Evolutionary conservation across 1,140 invertebrate genomes (phyloP).

Genomic region (Stegodyphus mimosarum): DNA sequence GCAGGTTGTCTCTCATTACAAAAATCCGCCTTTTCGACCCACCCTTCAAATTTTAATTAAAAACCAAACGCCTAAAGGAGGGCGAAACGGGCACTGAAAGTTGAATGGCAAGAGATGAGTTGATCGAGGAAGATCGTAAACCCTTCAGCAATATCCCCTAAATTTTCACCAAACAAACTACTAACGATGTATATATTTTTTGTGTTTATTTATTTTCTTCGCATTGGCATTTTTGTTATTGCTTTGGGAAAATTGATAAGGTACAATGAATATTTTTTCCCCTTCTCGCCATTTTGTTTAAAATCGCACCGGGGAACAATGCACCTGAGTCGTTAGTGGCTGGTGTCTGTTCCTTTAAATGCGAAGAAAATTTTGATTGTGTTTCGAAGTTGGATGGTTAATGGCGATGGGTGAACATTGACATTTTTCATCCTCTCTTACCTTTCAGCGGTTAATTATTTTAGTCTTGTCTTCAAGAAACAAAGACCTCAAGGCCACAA

Average conservation of each 20-base stretch:
- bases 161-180: slow-evolving; percentile 45
- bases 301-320: slow-evolving; percentile 16
- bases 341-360: not conserved
- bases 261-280: slow-evolving; percentile 22
- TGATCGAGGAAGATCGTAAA: slow-evolving; percentile 45
- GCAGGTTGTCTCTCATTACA: slow-evolving; percentile 47
- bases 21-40: slow-evolving; percentile 27
- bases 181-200: slow-evolving; percentile 27
- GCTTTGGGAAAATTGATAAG: slow-evolving; percentile 24
- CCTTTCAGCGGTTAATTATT: slow-evolving; percentile 31
- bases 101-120: slow-evolving; percentile 33
- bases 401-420: not conserved
- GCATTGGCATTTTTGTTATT: slow-evolving; percentile 36
- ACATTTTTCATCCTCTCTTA: slow-evolving; percentile 37
- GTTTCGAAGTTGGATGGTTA: slow-evolving; percentile 14
- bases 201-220: not conserved
- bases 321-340: slow-evolving; percentile 25
- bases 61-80: slow-evolving; percentile 45
- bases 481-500: slow-evolving; percentile 2
- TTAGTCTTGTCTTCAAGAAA: not conserved
- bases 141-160: slow-evolving; percentile 49
- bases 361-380: slow-evolving; percentile 42
- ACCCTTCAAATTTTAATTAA: slow-evolving; percentile 52
- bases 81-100: not conserved
- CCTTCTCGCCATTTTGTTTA: slow-evolving; percentile 31